Conservation (phyloP, 2,797 vertebrate genomes). For the Myotis daubentonii region DNA sequence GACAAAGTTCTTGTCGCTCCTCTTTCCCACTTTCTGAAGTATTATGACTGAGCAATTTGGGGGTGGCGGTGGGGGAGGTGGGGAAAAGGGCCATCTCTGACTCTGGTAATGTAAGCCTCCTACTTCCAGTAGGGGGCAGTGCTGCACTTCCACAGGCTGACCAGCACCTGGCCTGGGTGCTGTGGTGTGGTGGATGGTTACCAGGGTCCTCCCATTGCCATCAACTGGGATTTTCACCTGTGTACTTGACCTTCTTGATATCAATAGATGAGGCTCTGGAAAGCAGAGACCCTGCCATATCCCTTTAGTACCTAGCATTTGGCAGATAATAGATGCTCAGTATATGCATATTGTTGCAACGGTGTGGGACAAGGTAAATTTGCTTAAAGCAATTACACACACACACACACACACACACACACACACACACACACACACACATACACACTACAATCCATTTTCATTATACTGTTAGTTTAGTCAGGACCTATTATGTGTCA, state of each 20-base stretch:
- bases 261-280: not conserved
- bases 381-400: not conserved
- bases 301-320: not conserved
- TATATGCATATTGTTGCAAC: not conserved
- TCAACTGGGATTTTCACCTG: not conserved
- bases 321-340: not conserved
- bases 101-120: not conserved
- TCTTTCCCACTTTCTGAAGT: not conserved
- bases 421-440: not conserved
- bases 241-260: not conserved
- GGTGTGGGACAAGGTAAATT: not conserved
- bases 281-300: not conserved
- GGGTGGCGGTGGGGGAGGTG: rapidly evolving
- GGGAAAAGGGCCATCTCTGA: not conserved
- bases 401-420: not conserved
- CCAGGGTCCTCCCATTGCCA: not conserved
- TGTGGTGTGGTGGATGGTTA: not conserved
- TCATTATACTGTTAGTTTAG: not conserved
- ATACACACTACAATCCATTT: not conserved
- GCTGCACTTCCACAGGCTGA: not conserved
- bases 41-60: not conserved
- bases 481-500: not conserved
- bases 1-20: not conserved
- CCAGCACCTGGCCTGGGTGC: not conserved
- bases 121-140: not conserved